A percentile compares a stretch with the other conserved stretches of the same genome.
phyloP scores from a whole-genome alignment of 2,888 invertebrate species.

The Drosophila tanythrix region DNA sequence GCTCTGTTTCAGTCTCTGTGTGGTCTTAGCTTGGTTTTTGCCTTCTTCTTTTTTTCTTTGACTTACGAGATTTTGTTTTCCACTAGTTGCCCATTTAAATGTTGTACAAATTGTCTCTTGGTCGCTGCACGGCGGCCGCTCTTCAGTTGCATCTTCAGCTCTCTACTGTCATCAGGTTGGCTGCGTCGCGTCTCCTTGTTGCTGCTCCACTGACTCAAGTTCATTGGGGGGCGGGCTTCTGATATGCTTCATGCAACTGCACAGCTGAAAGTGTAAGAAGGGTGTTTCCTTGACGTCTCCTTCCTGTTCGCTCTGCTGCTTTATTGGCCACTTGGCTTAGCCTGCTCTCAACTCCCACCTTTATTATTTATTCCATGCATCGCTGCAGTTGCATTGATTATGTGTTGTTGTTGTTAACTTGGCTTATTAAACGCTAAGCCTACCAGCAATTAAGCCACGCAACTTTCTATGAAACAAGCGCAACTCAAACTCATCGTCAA shows the following conservation, averaged over 20 bases:
- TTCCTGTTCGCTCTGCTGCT: neutral
- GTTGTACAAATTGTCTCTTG: conserved; percentile 67
- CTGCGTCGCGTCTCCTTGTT: conserved; percentile 24
- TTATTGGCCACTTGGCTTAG: conserved; percentile 10
- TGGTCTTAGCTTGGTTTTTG: conserved; percentile 37
- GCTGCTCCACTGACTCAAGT: conserved; percentile 56
- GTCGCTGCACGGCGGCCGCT: conserved; percentile 59
- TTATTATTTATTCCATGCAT: conserved; percentile 33
- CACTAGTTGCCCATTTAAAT: conserved; percentile 57
- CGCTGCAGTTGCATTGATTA: conserved; percentile 30
- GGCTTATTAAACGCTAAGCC: conserved; percentile 8
- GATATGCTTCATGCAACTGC: conserved; percentile 51
- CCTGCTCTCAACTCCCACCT: conserved; percentile 37
- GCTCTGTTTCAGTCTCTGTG: conserved; percentile 26
- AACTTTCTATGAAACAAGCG: conserved; percentile 70
- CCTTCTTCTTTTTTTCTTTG: conserved; percentile 37
- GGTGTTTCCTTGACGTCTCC: conserved; percentile 5
- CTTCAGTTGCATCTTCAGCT: conserved; percentile 14
- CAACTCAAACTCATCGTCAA: conserved; percentile 22
- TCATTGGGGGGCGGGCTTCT: conserved; percentile 28
- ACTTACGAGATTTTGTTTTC: conserved; percentile 32
- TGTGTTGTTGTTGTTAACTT: conserved; percentile 5
- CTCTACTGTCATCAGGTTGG: conserved; percentile 13
- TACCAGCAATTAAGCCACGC: conserved; percentile 61
- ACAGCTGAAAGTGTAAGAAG: conserved; percentile 16